Conservation (phyloP, 2,888 invertebrate species). For the Sisyra nigra region DNA sequence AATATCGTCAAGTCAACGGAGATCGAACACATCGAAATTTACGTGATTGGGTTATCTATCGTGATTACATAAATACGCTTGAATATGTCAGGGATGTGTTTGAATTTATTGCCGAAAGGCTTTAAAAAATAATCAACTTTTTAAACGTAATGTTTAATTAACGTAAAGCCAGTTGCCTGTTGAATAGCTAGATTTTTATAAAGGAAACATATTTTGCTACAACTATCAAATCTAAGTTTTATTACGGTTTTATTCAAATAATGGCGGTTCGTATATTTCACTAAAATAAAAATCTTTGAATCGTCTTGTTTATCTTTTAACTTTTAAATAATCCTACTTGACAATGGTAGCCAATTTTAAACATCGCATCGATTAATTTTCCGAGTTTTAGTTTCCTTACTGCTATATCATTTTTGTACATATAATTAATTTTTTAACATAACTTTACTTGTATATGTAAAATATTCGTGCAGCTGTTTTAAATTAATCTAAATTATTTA, state of each 20-base stretch:
- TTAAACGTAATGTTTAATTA: no score
- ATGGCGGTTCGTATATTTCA: no score
- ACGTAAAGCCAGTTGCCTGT: no score
- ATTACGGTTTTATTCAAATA: no score
- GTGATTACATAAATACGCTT: conserved; percentile 44
- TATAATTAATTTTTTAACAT: neutral
- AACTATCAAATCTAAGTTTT: no score
- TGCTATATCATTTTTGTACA: neutral
- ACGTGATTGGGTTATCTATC: conserved; percentile 43
- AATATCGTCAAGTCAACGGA: conserved; percentile 22
- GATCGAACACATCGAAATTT: conserved; percentile 28
- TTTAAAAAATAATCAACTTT: no score
- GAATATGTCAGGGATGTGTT: conserved; percentile 37
- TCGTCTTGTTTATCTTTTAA: neutral
- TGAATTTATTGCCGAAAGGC: conserved; percentile 14
- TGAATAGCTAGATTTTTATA: no score
- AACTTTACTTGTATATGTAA: no score
- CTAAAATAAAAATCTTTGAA: neutral
- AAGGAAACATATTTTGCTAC: no score
- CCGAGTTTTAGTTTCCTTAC: neutral
- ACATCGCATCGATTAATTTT: neutral
- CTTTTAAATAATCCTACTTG: neutral
- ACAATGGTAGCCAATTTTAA: neutral
- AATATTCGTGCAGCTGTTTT: no score
- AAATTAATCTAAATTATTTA: no score